phyloP scores from a whole-genome alignment of 1,140 invertebrate species.

The Atta colombica region DNA sequence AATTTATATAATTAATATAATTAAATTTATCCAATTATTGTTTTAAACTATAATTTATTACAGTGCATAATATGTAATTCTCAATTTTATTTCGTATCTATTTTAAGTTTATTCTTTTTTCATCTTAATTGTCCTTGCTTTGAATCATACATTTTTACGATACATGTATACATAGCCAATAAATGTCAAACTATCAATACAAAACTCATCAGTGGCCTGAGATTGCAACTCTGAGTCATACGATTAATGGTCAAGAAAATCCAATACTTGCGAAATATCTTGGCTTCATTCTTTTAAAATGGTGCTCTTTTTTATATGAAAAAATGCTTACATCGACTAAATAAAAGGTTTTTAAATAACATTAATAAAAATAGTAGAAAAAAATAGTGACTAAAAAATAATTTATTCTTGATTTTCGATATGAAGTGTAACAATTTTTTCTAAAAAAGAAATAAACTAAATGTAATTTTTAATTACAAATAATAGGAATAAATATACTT shows the following conservation, averaged over 20 bases:
- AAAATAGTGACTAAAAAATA: too few relatives aligned
- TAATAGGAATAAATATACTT: not conserved
- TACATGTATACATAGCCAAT: not conserved
- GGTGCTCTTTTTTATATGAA: not conserved
- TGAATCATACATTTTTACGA: not conserved
- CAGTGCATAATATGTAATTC: not conserved
- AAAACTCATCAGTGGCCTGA: constrained; percentile 16
- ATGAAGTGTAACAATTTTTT: too few relatives aligned
- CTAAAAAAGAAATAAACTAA: too few relatives aligned
- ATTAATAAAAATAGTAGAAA: not conserved
- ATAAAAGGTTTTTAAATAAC: not conserved
- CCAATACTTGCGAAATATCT: constrained; percentile 36
- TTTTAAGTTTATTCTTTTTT: constrained; percentile 9
- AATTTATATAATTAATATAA: not conserved
- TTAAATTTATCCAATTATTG: not conserved
- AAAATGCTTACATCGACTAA: not conserved
- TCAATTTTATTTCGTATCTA: not conserved
- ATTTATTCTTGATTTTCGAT: too few relatives aligned
- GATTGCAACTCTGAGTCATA: constrained; percentile 39
- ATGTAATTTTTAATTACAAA: not conserved
- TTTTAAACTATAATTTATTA: not conserved
- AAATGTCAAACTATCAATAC: constrained; percentile 47
- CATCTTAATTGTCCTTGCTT: too few relatives aligned
- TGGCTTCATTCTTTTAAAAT: constrained; percentile 30
- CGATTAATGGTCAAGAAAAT: constrained; percentile 37